Base-by-base conservation (phyloP, 2,797 vertebrate genomes). In the Xenopus petersii region DNA sequence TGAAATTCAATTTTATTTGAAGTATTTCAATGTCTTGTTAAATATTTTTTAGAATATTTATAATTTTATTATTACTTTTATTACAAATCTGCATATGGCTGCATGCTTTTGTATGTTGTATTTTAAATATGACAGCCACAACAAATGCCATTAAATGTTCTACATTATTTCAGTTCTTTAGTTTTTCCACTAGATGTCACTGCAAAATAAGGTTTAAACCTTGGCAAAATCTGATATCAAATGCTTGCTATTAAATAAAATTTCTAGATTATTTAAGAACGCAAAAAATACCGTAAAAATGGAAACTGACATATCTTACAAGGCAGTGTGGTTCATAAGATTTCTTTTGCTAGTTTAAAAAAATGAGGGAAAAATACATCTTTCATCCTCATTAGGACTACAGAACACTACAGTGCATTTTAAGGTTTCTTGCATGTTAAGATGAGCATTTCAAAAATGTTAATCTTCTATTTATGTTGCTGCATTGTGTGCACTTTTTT, bases 361-460 rank as follows among this genome's bases (percentile, higher is more conserved):
- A 49, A 49, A 49, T 10, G 11, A 51, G 15, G 15, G 9, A 26
- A 60, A 15, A 60, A 60, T 12, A 60, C 58, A 24, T 60, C 36
- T 42, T 30, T 24, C 58, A 60, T 60, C 21, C 58, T 60, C 58
- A 60, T 60, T 60, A 60, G 8, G 21, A 24, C 58, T 26, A 60
- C 58, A 60, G 54, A 2, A 60, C 21, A 60, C 26, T 30, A 30
- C 26, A 30, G 26, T 30, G 58, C 24, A 30, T 30, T 30, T 46
- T 64, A 46, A 64, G 46, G n/a, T 47, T 4, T 64, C 46, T 46
- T 46, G 62, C 42, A 71, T 24, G 51, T 71, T 51, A 60, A 65
- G 42, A 59, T 62, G 63, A 48, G 26, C 54, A 76, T 64, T 64
- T 65, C 74, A 71, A 71, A 71, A 33, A 71, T 76, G 36, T 76